Evolutionary conservation across 2,113 vertebrate species (phyloP).

Genomic region (Scomber japonicus): DNA sequence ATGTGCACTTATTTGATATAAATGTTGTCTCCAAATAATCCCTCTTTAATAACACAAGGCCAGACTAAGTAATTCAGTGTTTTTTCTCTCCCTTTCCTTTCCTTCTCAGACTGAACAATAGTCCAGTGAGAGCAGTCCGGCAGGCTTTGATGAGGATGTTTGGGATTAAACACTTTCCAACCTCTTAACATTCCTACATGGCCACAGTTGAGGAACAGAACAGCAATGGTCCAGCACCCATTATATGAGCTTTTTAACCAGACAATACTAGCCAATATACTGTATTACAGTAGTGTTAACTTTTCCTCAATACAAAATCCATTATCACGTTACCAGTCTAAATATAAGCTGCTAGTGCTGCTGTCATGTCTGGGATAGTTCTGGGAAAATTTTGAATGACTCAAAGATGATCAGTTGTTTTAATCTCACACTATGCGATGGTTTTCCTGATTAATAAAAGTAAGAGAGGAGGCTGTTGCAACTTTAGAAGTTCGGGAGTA

Average conservation of each 20-base stretch:
- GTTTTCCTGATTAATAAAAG: too few relatives aligned
- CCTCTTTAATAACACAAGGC: constrained; percentile 14
- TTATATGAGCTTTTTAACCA: constrained; percentile 30
- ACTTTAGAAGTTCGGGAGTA: too few relatives aligned
- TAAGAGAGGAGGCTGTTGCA: too few relatives aligned
- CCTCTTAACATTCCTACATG: constrained; percentile 79
- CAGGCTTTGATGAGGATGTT: constrained; percentile 49
- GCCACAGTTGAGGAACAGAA: constrained; percentile 32
- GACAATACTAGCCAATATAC: not conserved
- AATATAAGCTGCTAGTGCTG: constrained; percentile 11
- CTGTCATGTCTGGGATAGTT: not conserved
- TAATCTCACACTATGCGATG: not conserved
- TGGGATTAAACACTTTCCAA: constrained; percentile 68
- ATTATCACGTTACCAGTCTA: not conserved
- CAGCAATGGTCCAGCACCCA: not conserved
- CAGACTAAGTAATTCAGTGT: not conserved
- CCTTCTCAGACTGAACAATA: constrained; percentile 51
- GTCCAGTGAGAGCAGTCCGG: constrained; percentile 51
- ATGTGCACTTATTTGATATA: not conserved
- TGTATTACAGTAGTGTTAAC: not conserved
- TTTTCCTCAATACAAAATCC: constrained; percentile 1
- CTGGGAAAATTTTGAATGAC: not conserved
- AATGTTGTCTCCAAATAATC: not conserved
- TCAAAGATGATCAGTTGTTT: not conserved
- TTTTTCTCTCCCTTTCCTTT: not conserved